These are phyloP conservation scores for Octodonta nipae DNA, from an alignment of 2,888 invertebrate genomes.

Conservation along the genomic window DNA sequence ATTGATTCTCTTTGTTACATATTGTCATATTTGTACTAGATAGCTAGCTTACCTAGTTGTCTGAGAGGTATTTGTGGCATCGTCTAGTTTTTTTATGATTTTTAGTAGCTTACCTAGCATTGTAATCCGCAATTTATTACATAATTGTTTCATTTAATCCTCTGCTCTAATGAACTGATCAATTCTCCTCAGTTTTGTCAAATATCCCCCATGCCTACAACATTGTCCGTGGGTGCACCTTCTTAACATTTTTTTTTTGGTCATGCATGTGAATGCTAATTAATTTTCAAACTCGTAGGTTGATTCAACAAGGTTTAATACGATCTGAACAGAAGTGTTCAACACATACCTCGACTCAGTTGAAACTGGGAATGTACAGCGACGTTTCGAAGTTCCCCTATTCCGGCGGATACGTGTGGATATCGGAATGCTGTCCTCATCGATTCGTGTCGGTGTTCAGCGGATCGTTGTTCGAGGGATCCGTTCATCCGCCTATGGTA, in stretches of 20 bases:
- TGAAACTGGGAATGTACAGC: slow-evolving; percentile 75
- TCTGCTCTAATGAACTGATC: not conserved
- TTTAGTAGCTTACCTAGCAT: too few species aligned
- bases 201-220: too few species aligned
- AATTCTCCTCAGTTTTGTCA: too few species aligned
- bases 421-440: slow-evolving; percentile 74
- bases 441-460: slow-evolving; percentile 77
- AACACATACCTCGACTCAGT: slow-evolving; percentile 51
- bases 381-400: slow-evolving; percentile 74
- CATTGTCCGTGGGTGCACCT: too few species aligned
- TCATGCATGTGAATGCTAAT: not conserved
- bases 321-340: slow-evolving; percentile 67
- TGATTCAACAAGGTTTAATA: slow-evolving; percentile 72
- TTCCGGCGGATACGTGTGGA: slow-evolving; percentile 85
- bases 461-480: slow-evolving; percentile 75
- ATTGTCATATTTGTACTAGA: too few species aligned
- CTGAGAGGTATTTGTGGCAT: too few species aligned
- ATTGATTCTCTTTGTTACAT: too few species aligned
- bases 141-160: not conserved
- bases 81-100: too few species aligned
- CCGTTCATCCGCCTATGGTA: slow-evolving; percentile 70
- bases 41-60: too few species aligned
- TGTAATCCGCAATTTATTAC: too few species aligned
- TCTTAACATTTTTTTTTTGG: not conserved
- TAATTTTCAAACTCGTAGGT: slow-evolving; percentile 24